A percentile compares a stretch with the other conserved stretches of the same genome.
Evolutionary conservation across 2,113 vertebrate species (phyloP).

Genomic region (Ctenomys sociabilis): DNA sequence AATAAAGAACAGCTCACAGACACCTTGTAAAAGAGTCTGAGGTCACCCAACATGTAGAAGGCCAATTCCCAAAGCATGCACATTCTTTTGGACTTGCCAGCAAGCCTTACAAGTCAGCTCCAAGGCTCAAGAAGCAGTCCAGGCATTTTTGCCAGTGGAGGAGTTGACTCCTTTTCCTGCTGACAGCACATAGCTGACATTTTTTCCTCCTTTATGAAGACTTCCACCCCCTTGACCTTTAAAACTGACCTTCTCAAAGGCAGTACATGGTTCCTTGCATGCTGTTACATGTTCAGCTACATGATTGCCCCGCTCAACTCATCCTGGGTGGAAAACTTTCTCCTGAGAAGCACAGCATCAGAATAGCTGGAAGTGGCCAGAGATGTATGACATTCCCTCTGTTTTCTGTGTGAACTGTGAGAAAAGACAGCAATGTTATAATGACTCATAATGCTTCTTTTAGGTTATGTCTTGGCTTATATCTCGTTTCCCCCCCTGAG

Average conservation of each 20-base stretch:
- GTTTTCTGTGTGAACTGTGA: neutral
- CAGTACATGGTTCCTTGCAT: neutral
- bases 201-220: constrained; percentile 49
- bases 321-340: neutral
- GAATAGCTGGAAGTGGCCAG: accelerated
- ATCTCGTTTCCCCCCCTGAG: neutral
- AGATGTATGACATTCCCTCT: neutral
- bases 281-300: constrained; percentile 24
- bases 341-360: neutral
- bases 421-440: neutral
- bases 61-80: neutral
- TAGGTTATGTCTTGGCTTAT: neutral
- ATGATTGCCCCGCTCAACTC: too few relatives aligned
- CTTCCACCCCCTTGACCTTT: constrained; percentile 66
- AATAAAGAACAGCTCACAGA: neutral
- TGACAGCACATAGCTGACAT: constrained; percentile 66
- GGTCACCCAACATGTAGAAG: neutral
- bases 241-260: constrained; percentile 32
- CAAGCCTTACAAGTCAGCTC: neutral
- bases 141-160: constrained; percentile 67
- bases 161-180: constrained; percentile 48
- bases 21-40: neutral
- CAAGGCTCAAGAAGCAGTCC: neutral
- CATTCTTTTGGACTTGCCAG: constrained; percentile 26
- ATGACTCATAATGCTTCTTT: neutral